A percentile compares a stretch with the other conserved stretches of the same genome.
phyloP scores from a whole-genome alignment of 2,113 vertebrate species.

The Rhinopomastus cyanomelas region DNA sequence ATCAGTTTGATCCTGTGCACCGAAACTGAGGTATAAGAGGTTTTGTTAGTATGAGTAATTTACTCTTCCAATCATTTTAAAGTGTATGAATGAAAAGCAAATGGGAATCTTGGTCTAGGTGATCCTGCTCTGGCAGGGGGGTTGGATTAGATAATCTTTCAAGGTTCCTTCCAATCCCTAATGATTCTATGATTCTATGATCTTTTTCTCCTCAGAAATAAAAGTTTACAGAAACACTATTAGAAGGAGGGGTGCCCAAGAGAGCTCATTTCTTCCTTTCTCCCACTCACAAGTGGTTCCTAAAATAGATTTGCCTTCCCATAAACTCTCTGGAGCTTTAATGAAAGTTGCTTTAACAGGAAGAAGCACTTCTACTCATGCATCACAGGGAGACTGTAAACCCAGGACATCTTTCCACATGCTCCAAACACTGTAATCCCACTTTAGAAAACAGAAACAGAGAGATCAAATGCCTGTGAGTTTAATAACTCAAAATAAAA shows the following conservation, averaged over 20 bases:
- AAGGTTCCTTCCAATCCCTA: too few relatives aligned
- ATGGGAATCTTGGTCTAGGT: too few relatives aligned
- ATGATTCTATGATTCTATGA: too few relatives aligned
- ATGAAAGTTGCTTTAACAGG: background rate
- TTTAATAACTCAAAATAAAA: background rate
- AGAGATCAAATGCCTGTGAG: background rate
- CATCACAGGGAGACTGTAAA: background rate
- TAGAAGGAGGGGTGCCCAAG: background rate
- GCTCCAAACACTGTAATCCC: background rate
- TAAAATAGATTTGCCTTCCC: background rate
- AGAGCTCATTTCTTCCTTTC: background rate
- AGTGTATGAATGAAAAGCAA: background rate
- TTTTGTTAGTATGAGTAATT: background rate
- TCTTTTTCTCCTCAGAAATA: background rate
- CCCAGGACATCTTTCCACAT: background rate
- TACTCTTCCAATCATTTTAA: background rate
- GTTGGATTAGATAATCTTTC: too few relatives aligned
- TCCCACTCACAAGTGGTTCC: background rate
- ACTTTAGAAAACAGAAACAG: background rate
- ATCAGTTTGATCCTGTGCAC: background rate
- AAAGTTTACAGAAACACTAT: background rate
- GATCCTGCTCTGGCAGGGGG: too few relatives aligned
- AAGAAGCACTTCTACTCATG: background rate
- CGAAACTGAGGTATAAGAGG: background rate
- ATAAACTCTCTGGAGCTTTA: background rate